These are phyloP conservation scores for Phthorimaea operculella DNA, from an alignment of 1,140 invertebrate species.

Conservation along the genomic window DNA sequence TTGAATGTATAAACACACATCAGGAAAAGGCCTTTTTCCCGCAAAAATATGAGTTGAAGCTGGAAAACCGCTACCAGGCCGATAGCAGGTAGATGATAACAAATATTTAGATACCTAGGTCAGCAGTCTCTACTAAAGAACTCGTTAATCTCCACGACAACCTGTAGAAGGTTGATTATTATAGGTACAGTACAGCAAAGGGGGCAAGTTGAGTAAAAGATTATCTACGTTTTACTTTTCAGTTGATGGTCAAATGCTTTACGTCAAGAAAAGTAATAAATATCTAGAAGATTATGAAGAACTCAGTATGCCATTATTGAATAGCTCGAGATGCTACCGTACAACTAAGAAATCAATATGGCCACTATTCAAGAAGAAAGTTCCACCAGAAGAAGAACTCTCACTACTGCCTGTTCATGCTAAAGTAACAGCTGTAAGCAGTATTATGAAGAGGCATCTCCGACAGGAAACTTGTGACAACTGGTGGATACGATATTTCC, in stretches of 20 bases:
- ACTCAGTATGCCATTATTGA: background rate
- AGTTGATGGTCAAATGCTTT: background rate
- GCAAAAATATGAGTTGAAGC: too few species aligned
- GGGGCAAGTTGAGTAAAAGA: too few species aligned
- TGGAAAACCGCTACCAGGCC: too few species aligned
- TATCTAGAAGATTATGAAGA: background rate
- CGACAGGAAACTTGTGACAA: constrained; percentile 69
- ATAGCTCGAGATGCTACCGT: background rate
- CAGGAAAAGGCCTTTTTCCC: too few species aligned
- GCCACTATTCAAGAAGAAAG: constrained; percentile 7
- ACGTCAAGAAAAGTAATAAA: background rate
- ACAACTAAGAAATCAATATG: background rate
- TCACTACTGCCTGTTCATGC: constrained; percentile 32
- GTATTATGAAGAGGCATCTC: constrained; percentile 25
- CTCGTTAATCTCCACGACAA: too few species aligned
- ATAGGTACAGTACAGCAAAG: too few species aligned
- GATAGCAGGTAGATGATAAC: too few species aligned
- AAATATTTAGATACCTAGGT: too few species aligned
- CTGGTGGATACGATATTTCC: constrained; percentile 86
- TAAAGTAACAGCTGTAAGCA: constrained; percentile 20
- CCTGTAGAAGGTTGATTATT: too few species aligned
- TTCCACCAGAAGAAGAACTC: constrained; percentile 37
- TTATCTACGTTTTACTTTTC: background rate
- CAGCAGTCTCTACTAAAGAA: too few species aligned
- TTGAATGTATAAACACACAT: too few species aligned